Conservation (phyloP, 2,797 vertebrate species). For the Sebastes iracundus region DNA sequence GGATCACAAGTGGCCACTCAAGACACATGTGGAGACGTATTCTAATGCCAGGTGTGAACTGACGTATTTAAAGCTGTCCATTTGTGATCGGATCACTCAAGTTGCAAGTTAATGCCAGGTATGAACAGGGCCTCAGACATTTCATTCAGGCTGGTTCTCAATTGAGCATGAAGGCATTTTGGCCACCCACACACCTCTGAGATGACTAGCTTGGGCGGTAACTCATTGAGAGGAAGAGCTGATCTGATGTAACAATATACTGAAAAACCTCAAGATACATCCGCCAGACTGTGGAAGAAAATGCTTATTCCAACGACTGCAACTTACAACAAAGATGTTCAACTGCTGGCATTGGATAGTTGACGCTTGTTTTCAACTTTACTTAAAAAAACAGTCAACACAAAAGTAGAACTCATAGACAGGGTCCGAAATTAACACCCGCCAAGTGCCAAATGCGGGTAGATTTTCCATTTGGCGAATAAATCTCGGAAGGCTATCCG, state of each 20-base stretch:
- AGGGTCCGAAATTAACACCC: no score
- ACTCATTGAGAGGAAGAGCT: slow-evolving; percentile 24
- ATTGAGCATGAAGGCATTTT: slow-evolving; percentile 9
- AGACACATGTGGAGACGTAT: no score
- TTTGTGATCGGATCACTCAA: no score
- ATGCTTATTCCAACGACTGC: background rate
- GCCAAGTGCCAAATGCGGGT: no score
- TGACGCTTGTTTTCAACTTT: background rate
- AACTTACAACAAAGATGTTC: background rate
- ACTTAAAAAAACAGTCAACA: background rate
- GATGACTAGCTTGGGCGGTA: slow-evolving; percentile 34
- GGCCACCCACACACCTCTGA: slow-evolving; percentile 46
- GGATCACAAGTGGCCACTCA: no score
- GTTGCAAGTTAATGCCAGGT: no score
- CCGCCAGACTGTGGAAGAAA: background rate
- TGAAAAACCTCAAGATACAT: slow-evolving; percentile 14
- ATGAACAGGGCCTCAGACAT: background rate
- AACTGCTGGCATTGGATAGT: background rate
- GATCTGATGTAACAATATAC: slow-evolving; percentile 4
- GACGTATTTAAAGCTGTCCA: no score
- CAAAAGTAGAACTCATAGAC: background rate
- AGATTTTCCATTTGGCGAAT: no score
- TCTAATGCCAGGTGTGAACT: no score
- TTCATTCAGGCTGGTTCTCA: slow-evolving; percentile 10
- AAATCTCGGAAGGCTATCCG: no score